Base-by-base conservation (phyloP, 2,797 vertebrate genomes). In the Manis javanica region DNA sequence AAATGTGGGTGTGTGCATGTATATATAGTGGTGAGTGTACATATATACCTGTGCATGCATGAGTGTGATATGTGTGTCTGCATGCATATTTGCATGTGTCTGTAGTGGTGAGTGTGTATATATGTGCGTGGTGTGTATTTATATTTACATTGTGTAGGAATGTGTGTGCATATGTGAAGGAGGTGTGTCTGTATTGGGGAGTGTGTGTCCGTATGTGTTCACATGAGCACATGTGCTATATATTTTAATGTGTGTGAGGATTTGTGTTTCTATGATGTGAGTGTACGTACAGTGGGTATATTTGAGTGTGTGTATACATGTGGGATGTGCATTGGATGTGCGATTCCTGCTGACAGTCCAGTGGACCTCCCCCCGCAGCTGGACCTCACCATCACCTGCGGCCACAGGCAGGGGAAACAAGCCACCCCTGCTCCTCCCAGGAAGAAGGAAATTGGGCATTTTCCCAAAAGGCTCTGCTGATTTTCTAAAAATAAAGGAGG, bases 361-460 rank as follows among this genome's bases (percentile, higher is more conserved):
- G 77, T n/a, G 23, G 37, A 51, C 59, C 69, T 34, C 18, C 11
- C 46, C 23, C 26, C 39, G 19, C 11, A 0, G 14, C 42, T 34
- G 23, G 18, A 8, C 21, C 11, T 55, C 39, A 6, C 37, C 19
- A 1, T 7, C 16, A 14, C 42, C 1, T 13, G 15, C 1, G 2
- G 77, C 57, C 1, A 0, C n/a, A 26, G 46, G 61, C 53, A 15
- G 85, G 68, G n/a, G 51, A 63, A 51, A 26, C 46, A 29, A 34
- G 69, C 42, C 37, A 2, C 75, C 19, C 16, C 81, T 1, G 2
- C 26, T 31, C 37, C 18, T 57, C 31, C 37, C 19, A 5, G 19
- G 74, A 51, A 49, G 42, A 21, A 63, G 55, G 37, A 15, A 88
- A 16, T 4, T 1, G 23, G 37, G 9, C 26, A 7, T 37, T 84